Evolutionary conservation across 2,888 invertebrate genomes (phyloP), one percentile per base, ranked within the genome.

Genomic region (Alloscopus bannaensis): DNA sequence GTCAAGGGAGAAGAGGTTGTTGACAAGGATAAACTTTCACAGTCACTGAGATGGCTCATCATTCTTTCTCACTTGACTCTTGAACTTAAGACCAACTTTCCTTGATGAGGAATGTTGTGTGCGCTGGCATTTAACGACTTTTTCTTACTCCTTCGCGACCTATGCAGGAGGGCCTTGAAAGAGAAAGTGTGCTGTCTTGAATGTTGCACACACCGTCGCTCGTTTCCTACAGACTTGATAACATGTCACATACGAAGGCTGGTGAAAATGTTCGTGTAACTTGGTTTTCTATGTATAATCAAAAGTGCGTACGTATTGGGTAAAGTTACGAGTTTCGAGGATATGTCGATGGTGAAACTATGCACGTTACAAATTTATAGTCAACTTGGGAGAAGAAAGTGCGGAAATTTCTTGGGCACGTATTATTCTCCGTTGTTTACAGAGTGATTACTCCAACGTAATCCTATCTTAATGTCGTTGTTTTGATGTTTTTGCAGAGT

Each of bases 11-110:
- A 20, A 52, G 66, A 29, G 66, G 55, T 60, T 64, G 72, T 64
- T 72, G 72, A 72, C 72, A 72, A 64, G 64, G 72, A 72, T 72
- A 72, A 72, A 72, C 72, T 72, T 72, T 72, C 55, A 64, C 62
- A 64, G 52, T 52, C 64, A 72, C 64, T 62, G 36, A 40, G 55
- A 72, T 64, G 40, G 50, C 60, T 60, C 62, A 71, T 71, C 71
- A 60, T 71, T 60, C 47, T 71, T 68, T 50, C 18, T 50, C 18
- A 16, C 57, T 28, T n/a, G 57, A n/a, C 57, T 20, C 8, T 20
- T 20, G 11, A 18, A 20, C 4, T 6, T 11, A 6, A 4, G 18
- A 18, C 4, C 18, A 18, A 13, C 11, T 47, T 47, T 47, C 11
- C 8, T 20, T 57, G 28, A 68, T 68, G 36, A 55, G 40, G 29